A percentile compares a stretch with the other conserved stretches of the same genome.
phyloP scores from a whole-genome alignment of 1,140 invertebrate species.

The Trachymyrmex cornetzi region DNA sequence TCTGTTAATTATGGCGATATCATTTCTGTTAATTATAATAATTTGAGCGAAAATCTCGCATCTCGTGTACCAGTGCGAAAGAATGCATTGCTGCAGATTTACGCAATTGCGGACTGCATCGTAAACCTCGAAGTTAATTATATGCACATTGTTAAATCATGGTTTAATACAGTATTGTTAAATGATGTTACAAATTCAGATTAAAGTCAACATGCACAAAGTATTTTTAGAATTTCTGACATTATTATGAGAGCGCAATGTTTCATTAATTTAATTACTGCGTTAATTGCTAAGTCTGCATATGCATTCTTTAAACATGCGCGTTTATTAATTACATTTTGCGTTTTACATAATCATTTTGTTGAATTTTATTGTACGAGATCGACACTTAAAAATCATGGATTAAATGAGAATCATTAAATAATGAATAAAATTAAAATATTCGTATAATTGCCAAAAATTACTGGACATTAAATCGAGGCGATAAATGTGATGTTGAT shows the following conservation, averaged over 20 bases:
- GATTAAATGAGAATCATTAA: slow-evolving; percentile 40
- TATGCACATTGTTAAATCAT: slow-evolving; percentile 44
- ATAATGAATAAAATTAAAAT: slow-evolving; percentile 29
- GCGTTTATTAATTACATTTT: slow-evolving; percentile 54
- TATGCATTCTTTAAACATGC: slow-evolving; percentile 40
- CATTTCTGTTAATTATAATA: slow-evolving; percentile 1
- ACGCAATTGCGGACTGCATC: slow-evolving; percentile 16
- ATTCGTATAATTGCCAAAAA: slow-evolving; percentile 24
- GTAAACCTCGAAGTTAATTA: slow-evolving; percentile 47
- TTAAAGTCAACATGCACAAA: slow-evolving; percentile 40
- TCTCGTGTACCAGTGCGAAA: background rate
- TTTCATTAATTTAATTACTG: slow-evolving; percentile 58
- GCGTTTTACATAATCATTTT: slow-evolving; percentile 44
- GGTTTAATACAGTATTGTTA: slow-evolving; percentile 23
- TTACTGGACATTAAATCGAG: slow-evolving; percentile 6
- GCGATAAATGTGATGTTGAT: slow-evolving; percentile 27
- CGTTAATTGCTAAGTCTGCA: slow-evolving; percentile 37
- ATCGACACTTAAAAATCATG: slow-evolving; percentile 36
- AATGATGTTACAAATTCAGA: slow-evolving; percentile 50
- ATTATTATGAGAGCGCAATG: slow-evolving; percentile 36
- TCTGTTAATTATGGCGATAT: background rate
- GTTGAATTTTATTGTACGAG: slow-evolving; percentile 16
- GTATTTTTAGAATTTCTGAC: slow-evolving; percentile 51
- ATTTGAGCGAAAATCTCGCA: slow-evolving; percentile 4
- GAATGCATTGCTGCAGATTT: slow-evolving; percentile 7